Base-by-base conservation (phyloP, 2,797 vertebrate species). In the Xiphorhynchus erythropygius region DNA sequence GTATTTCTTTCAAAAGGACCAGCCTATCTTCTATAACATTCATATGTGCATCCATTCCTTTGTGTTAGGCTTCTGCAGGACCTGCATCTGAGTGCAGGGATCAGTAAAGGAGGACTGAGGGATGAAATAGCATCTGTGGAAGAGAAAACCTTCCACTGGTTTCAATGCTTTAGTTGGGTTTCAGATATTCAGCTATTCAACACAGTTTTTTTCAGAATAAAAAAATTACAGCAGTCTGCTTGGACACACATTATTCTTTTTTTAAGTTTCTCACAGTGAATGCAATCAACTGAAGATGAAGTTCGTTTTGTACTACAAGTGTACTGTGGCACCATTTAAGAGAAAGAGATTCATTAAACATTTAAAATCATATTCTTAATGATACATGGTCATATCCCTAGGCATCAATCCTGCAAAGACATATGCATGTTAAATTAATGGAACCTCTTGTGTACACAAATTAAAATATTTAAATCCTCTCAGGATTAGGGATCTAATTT, bases 281-380 rank as follows among this genome's bases (percentile, higher is more conserved):
- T 52, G 30, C 39, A 94, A 77, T 77, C 87, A 73, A 35, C 41
- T 68, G 44, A 73, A 84, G 59, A 91, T 13, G 41, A 3, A 69
- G 23, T 33, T 93, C 5, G 28, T 67, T 89, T 70, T 52, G n/a
- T 55, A 84, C 37, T 86, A 68, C 25, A 70, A 87, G 33, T 52
- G 24, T 60, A 83, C 13, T 67, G 52, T 47, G 49, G 56, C 27
- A 77, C 0, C 2, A 65, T 49, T 81, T 71, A 94, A 63, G 32
- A 89, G 33, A 80, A 88, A 70, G 42, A 52, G 39, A 73, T 79
- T 46, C 94, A 79, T 91, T 77, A 64, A 93, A 77, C 25, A 12
- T 77, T 85, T 78, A 35, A 93, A 95, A 92, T 70, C 41, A 87
- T 62, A 80, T 71, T 53, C 65, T 91, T 94, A 84, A 87, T 68